Evolutionary conservation across 1,140 invertebrate species (phyloP), one percentile per base, ranked within the genome.

Genomic region (Lordiphosa stackelbergi): DNA sequence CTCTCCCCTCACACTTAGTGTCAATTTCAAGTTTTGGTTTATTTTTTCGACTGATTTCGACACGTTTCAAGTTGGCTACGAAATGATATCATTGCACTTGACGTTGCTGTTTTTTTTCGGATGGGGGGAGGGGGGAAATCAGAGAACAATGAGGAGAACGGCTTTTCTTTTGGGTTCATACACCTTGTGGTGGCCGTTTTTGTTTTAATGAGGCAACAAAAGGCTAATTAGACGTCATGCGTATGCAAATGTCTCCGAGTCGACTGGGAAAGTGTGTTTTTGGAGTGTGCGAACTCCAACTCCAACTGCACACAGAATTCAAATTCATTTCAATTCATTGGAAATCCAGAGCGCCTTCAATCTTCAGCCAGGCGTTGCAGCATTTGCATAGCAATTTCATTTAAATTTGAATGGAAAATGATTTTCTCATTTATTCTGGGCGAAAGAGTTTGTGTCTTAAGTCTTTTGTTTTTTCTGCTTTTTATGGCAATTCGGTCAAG

Each of bases 281-380:
- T 81, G 58, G 75, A 79, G 75, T 79, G 59, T 83, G 77, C 75
- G 77, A 81, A 81, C 24, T 24, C 16, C 34, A 40, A 36, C 28
- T 47, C 11, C 28, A 12, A 24, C 22, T 7, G 24, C 45, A 34
- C 47, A 31, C 47, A 52, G 34, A 34, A 34, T 40, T n/a, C n/a
- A 34, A 16, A n/a, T 8, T 28, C n/a, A 10, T 16, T 57, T 34
- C 24, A 19, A 13, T 36, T 16, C 52, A 22, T 16, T 16, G 31
- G 8, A 68, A 59, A 52, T 11, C 11, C 54, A 28, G 64, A 66
- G 63, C 54, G 52, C 24, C 46, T 46, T 46, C 24, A 46, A 46
- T 46, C 43, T 66, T 13, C 53, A 66, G 40, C 62, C n/a, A 66
- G 62, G 46, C 64, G 54, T 66, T 59, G 61, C 54, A 63, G 38